Base-by-base conservation (phyloP, 2,113 vertebrate genomes). In the Tragelaphus strepsiceros region DNA sequence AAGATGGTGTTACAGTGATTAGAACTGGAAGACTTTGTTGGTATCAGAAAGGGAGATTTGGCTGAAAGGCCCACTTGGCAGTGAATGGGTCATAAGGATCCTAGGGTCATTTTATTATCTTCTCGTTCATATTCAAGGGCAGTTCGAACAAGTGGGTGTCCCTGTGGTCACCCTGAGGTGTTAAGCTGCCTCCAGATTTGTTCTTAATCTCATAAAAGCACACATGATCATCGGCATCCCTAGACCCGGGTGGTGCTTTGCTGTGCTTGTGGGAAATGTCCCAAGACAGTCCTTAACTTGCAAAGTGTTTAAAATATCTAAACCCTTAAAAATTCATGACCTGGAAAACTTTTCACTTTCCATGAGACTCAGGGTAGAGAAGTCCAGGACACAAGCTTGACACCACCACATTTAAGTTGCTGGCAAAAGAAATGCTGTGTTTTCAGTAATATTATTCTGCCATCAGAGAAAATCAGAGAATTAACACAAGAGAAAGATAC, bases 121-220 rank as follows among this genome's bases (percentile, higher is more conserved):
- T 53, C 64, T 97, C 95, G 67, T 96, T 8, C 84, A 80, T 89
- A 62, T 97, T 98, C 53, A 92, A 95, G 97, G 81, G 54, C 97
- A 8, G 96, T 96, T 94, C 71, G 82, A 97, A 98, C 58, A 82
- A 94, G 84, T n/a, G n/a, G 56, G 53, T 88, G 92, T 97, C 91
- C 97, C 93, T 98, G 91, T 97, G 91, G 94, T 98, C 96, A 97
- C 87, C 46, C 64, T 14, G 22, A 90, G 90, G 59, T 97, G 97
- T 90, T 97, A 96, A 93, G 93, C 95, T 98, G 93, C 97, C 96
- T 95, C 26, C 80, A 97, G 97, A 98, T 98, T 97, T 97, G 90
- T 98, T 96, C 97, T 98, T 98, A 97, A 98, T 97, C 98, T 98
- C 74, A 14, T 58, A 87, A 90, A 91, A 88, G 54, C 77, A 30